Conservation (phyloP, 2,113 vertebrate genomes). For the Paratilapia polleni region DNA sequence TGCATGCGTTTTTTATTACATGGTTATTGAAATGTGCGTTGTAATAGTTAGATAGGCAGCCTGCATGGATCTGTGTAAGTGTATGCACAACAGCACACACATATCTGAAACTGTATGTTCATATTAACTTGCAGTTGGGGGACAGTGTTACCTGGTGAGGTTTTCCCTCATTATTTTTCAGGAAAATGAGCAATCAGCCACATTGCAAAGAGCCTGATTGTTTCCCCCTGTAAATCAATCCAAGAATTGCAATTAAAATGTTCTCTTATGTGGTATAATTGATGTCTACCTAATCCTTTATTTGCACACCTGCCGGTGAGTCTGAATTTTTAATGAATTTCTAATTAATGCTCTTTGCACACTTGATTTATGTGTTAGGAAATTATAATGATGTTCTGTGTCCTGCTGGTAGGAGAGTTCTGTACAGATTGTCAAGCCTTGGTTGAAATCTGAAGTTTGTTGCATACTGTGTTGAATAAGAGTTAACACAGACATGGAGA, state of each 20-base stretch:
- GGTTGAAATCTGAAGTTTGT: constrained; percentile 47
- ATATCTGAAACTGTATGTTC: constrained; percentile 1
- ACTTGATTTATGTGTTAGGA: constrained; percentile 81
- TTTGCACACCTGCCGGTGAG: constrained; percentile 85
- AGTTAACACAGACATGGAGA: constrained; percentile 25
- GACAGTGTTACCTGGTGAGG: constrained; percentile 70
- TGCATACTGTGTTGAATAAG: constrained; percentile 13
- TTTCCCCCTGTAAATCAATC: constrained; percentile 84
- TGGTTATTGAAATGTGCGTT: constrained; percentile 17
- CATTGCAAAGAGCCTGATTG: constrained; percentile 79
- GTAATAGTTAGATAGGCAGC: neutral
- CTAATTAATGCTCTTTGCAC: constrained; percentile 85
- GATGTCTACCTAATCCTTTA: constrained; percentile 87
- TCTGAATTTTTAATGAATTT: constrained; percentile 86
- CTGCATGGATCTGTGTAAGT: constrained; percentile 1
- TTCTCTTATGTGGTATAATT: constrained; percentile 85
- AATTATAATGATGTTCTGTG: constrained; percentile 76
- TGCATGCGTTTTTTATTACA: constrained; percentile 30
- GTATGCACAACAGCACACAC: neutral
- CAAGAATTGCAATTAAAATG: constrained; percentile 85
- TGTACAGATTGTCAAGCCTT: constrained; percentile 58
- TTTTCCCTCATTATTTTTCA: constrained; percentile 81
- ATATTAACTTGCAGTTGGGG: constrained; percentile 56
- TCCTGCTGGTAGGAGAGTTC: constrained; percentile 64
- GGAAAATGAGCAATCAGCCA: constrained; percentile 82